A percentile compares a stretch with the other conserved stretches of the same genome.
These are phyloP conservation scores for Myotis pilosus DNA, from an alignment of 2,797 vertebrate genomes.

Conservation along the genomic window DNA sequence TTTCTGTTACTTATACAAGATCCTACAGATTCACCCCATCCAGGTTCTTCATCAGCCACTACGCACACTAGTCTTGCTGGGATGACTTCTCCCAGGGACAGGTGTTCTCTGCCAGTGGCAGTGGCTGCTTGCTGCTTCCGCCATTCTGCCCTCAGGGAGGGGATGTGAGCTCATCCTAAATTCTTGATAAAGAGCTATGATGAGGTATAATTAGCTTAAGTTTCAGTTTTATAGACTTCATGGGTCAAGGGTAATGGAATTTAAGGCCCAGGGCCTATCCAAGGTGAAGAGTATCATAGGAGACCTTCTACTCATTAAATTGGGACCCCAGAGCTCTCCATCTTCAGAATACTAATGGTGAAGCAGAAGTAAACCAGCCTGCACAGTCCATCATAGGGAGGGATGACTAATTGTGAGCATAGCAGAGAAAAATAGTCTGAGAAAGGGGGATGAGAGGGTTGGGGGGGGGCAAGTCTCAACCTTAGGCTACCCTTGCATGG, in stretches of 20 bases:
- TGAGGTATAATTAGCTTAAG: neutral
- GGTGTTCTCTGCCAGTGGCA: neutral
- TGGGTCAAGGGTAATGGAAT: neutral
- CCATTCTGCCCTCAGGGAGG: neutral
- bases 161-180: neutral
- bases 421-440: neutral
- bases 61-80: neutral
- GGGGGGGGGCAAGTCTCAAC: neutral
- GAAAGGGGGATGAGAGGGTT: neutral
- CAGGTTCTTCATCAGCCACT: neutral
- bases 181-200: neutral
- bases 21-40: neutral
- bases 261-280: neutral
- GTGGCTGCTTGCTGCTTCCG: neutral
- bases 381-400: neutral
- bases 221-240: conserved; percentile 7
- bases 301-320: neutral
- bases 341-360: neutral
- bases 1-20: conserved; percentile 2
- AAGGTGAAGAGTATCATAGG: neutral
- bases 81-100: neutral
- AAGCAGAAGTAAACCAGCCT: neutral
- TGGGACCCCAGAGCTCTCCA: neutral
- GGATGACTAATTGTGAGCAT: neutral
- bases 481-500: neutral